phyloP scores from a whole-genome alignment of 2,797 vertebrate species.

The Syngnathus rostellatus region DNA sequence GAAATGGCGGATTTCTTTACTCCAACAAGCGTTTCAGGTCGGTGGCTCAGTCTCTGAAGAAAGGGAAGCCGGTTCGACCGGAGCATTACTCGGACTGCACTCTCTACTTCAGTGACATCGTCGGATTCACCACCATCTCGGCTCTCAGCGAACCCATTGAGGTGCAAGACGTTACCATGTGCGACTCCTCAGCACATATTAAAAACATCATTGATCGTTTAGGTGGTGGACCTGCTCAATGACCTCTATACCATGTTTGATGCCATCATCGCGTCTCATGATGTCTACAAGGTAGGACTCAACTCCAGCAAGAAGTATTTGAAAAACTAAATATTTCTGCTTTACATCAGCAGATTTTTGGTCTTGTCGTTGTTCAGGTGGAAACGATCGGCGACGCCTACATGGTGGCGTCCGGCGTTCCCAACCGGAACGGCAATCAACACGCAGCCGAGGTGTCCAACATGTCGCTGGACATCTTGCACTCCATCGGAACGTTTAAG shows the following conservation, averaged over 20 bases:
- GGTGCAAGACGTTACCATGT: constrained; percentile 23
- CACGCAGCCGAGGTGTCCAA: constrained; percentile 84
- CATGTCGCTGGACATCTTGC: constrained; percentile 86
- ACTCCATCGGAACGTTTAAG: constrained; percentile 74
- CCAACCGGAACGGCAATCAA: constrained; percentile 76
- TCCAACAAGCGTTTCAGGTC: constrained; percentile 53
- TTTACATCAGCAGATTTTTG: background rate
- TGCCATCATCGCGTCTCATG: constrained; percentile 83
- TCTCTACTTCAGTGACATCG: constrained; percentile 86
- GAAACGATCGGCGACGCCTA: constrained; percentile 86
- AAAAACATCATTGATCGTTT: no score
- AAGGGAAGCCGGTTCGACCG: constrained; percentile 72
- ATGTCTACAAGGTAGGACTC: constrained; percentile 78
- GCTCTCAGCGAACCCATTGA: constrained; percentile 87
- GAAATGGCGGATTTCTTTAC: no score
- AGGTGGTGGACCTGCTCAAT: constrained; percentile 83
- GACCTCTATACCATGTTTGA: constrained; percentile 88
- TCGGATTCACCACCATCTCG: constrained; percentile 86
- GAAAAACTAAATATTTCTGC: no score
- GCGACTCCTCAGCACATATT: no score
- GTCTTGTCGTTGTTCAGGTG: constrained; percentile 50
- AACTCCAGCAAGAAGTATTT: background rate
- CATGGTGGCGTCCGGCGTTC: constrained; percentile 84
- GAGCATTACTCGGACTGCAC: constrained; percentile 81
- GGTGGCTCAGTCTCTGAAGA: constrained; percentile 81